phyloP scores from a whole-genome alignment of 64 coral and sea anemone species.

The Anthopleura sola region DNA sequence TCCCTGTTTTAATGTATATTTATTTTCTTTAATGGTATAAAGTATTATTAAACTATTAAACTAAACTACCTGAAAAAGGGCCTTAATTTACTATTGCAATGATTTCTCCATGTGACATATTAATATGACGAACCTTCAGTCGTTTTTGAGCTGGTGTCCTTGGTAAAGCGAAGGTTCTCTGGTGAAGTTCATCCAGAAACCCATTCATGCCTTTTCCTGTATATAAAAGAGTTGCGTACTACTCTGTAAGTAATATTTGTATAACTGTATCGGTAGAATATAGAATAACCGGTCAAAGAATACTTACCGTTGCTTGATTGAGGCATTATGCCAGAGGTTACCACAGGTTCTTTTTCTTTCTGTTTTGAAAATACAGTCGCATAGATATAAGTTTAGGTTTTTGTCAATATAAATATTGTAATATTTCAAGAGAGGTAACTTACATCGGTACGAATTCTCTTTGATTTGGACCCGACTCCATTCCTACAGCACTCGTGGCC shows the following conservation, averaged over 20 bases:
- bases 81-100: background rate
- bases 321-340: background rate
- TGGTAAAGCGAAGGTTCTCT: constrained; percentile 75
- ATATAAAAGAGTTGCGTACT: background rate
- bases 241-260: background rate
- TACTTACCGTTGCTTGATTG: background rate
- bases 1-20: no score
- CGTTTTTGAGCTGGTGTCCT: constrained; percentile 79
- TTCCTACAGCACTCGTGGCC: constrained; percentile 89
- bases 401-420: background rate
- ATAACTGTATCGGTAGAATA: background rate
- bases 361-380: background rate
- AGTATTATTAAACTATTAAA: no score
- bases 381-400: background rate
- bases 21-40: no score
- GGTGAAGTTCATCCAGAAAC: constrained; percentile 74
- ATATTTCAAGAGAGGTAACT: background rate
- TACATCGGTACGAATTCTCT: constrained; percentile 38
- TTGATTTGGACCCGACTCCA: constrained; percentile 25
- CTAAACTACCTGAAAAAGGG: no score
- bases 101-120: no score
- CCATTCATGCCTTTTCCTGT: constrained; percentile 40
- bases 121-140: constrained; percentile 59
- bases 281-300: background rate
- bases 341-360: background rate